These are phyloP conservation scores for Plecotus auritus DNA, from an alignment of 2,113 vertebrate genomes.

Conservation along the genomic window DNA sequence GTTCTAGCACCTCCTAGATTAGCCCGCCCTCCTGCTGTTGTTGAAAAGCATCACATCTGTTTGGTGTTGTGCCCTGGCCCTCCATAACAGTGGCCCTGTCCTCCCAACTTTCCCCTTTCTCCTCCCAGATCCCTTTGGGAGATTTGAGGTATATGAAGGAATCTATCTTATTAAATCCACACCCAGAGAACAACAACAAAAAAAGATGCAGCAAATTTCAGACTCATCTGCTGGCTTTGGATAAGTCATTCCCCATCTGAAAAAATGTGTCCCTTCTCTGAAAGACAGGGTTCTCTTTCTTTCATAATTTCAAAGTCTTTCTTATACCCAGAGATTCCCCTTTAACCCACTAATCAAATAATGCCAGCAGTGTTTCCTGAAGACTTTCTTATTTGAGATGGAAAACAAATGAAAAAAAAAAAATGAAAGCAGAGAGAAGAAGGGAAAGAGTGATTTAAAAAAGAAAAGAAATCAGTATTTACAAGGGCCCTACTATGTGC, in stretches of 20 bases:
- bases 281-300: background rate
- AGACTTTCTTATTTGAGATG: background rate
- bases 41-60: fast-evolving
- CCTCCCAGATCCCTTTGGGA: background rate
- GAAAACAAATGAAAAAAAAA: background rate
- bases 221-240: background rate
- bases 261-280: background rate
- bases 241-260: background rate
- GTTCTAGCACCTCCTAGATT: background rate
- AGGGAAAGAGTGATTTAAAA: background rate
- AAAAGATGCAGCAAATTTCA: background rate
- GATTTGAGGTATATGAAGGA: background rate
- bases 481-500: fast-evolving
- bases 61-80: background rate
- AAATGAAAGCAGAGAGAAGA: background rate
- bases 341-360: background rate
- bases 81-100: background rate
- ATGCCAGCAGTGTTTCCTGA: background rate
- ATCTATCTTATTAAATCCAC: background rate
- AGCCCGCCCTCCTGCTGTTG: background rate
- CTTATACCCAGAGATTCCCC: background rate
- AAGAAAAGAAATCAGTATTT: background rate
- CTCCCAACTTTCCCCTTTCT: background rate
- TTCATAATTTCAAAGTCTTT: background rate
- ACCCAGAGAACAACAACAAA: background rate